Evolutionary conservation across 2,113 vertebrate species (phyloP), one percentile per base, ranked within the genome.

Genomic region (Psilopsiagon aurifrons): DNA sequence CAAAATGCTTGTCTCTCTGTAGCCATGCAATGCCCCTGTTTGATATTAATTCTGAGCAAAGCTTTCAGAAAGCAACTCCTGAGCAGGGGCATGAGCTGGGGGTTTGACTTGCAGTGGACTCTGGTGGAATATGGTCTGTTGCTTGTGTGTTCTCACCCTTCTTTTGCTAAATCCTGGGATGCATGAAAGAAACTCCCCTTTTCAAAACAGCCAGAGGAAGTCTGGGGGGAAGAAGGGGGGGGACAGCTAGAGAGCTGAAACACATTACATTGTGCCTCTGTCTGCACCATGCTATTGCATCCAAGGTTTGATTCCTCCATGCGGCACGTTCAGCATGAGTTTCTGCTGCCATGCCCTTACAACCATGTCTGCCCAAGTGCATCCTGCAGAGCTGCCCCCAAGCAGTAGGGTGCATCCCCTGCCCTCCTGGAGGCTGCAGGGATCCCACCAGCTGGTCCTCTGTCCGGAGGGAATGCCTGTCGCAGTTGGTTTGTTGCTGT

Each of bases 241-340:
- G 22, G 47, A 29, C 43, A 83, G 57, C 19, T 79, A 39, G 43
- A 73, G 69, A 82, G 8, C 75, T 60, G 49, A 76, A 64, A 29
- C 1, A 1, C 4, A 0, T 46, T 83, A 9, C 6, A 5, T 29
- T 75, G 41, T 37, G 16, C 43, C 6, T 62, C 17, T 1, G 0
- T 4, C 2, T 70, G 23, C 35, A 75, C 25, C 66, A 29, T 0
- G 0, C 31, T 77, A 6, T 46, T 75, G 33, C 39, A 71, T 27
- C 29, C 33, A 19, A 52, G 62, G 62, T 46, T 67, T 37, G 76
- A 33, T 28, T 73, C 31, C 22, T 41, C 16, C 35, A 4, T 10
- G 51, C 52, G 64, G 74, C 43, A 37, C 15, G 28, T 80, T 83
- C 37, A 17, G 20, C 9, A 2, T 18, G 49, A 23, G 17, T 83